phyloP scores from a whole-genome alignment of 2,797 vertebrate genomes.

The Schizopygopsis malacanthus region DNA sequence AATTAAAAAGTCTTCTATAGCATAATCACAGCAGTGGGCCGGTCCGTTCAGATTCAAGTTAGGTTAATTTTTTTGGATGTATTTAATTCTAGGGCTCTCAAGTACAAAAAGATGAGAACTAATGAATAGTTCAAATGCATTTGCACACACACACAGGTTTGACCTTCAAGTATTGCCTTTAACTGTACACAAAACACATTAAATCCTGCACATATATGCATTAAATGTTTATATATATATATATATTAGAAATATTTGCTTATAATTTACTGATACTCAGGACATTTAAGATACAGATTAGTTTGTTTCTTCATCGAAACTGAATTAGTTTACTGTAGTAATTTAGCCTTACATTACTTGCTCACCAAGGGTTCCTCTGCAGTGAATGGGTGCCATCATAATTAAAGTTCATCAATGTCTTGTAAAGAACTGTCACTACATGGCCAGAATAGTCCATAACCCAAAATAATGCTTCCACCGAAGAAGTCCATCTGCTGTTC shows the following conservation, averaged over 20 bases:
- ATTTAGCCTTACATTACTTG: not conserved
- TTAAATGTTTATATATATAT: not conserved
- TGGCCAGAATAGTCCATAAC: not conserved
- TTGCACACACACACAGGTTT: not conserved
- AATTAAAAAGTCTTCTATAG: constrained; percentile 70
- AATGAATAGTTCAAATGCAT: constrained; percentile 1
- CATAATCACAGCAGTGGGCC: constrained; percentile 58
- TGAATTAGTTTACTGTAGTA: not conserved
- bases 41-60: constrained; percentile 58
- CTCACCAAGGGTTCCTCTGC: not conserved
- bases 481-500: not conserved
- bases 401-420: not conserved
- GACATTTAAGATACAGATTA: not conserved
- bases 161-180: not conserved
- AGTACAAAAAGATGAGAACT: constrained; percentile 29
- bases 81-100: constrained; percentile 43
- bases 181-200: not conserved
- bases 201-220: not conserved
- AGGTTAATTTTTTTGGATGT: constrained; percentile 20
- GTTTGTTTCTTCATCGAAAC: not conserved
- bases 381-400: not conserved
- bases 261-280: not conserved
- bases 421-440: not conserved
- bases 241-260: too few relatives aligned
- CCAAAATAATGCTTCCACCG: not conserved